phyloP scores from a whole-genome alignment of 2,888 invertebrate genomes.

The Phragmatobia fuliginosa region DNA sequence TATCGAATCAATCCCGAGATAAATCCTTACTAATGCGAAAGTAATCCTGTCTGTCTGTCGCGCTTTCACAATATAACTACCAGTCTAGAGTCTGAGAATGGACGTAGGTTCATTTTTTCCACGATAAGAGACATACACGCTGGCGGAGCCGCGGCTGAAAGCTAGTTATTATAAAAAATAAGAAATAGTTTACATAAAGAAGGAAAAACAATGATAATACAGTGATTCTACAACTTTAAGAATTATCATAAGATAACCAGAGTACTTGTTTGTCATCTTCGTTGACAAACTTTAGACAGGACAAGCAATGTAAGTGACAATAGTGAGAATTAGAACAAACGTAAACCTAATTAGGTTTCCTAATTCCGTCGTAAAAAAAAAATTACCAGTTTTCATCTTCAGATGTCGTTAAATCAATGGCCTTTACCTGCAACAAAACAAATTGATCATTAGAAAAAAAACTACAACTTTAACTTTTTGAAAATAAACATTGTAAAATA shows the following conservation, averaged over 20 bases:
- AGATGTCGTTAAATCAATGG: neutral
- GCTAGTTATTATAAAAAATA: too few species aligned
- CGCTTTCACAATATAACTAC: too few species aligned
- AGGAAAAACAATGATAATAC: neutral
- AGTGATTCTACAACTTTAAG: neutral
- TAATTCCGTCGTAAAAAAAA: neutral
- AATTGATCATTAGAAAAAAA: neutral
- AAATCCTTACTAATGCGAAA: too few species aligned
- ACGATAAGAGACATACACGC: neutral
- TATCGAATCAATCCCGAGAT: neutral
- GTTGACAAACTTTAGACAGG: too few species aligned
- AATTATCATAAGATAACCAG: neutral
- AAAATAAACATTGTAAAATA: neutral
- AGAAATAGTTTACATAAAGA: neutral
- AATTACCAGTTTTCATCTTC: neutral
- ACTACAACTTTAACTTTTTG: too few species aligned
- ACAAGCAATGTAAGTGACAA: neutral
- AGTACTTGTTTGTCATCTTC: neutral
- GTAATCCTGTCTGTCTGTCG: too few species aligned
- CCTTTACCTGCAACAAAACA: conserved; percentile 11
- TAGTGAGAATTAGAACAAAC: neutral
- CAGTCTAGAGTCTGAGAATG: neutral
- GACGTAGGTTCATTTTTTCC: neutral
- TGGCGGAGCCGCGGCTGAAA: too few species aligned
- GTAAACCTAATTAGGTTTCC: neutral